A percentile compares a stretch with the other conserved stretches of the same genome.
phyloP scores from a whole-genome alignment of 2,113 vertebrate species.

The Cnemophilus loriae region DNA sequence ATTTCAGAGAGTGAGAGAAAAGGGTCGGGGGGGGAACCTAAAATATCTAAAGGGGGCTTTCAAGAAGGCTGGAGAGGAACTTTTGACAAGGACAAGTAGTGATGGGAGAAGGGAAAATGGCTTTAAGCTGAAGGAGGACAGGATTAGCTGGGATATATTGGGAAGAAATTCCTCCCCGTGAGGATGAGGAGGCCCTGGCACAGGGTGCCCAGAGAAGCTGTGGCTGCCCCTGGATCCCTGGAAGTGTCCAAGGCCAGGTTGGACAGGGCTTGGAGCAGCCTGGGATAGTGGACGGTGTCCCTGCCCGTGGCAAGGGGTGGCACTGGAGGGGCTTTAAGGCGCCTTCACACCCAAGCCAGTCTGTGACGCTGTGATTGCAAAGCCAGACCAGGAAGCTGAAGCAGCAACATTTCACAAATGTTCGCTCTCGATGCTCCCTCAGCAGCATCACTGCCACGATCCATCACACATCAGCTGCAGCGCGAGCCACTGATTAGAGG shows the following conservation, averaged over 20 bases:
- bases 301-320: no score
- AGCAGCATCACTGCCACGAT: neutral
- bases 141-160: neutral
- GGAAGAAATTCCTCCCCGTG: neutral
- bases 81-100: neutral
- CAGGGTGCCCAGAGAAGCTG: neutral
- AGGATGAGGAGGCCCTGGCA: fast-evolving
- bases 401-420: neutral
- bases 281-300: fast-evolving
- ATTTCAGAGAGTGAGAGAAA: neutral
- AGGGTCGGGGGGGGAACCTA: fast-evolving
- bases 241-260: fast-evolving
- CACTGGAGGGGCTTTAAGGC: fast-evolving
- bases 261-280: fast-evolving
- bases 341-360: neutral
- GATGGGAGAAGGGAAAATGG: neutral
- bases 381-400: neutral
- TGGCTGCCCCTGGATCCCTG: neutral
- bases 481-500: neutral
- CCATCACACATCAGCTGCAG: neutral
- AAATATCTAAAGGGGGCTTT: neutral
- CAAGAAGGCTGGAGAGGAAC: neutral
- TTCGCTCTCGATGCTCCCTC: neutral
- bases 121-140: neutral
- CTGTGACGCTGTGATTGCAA: neutral